A percentile compares a stretch with the other conserved stretches of the same genome.
These are phyloP conservation scores for Pelochelys cantorii DNA, from an alignment of 2,797 vertebrate species.

Conservation along the genomic window DNA sequence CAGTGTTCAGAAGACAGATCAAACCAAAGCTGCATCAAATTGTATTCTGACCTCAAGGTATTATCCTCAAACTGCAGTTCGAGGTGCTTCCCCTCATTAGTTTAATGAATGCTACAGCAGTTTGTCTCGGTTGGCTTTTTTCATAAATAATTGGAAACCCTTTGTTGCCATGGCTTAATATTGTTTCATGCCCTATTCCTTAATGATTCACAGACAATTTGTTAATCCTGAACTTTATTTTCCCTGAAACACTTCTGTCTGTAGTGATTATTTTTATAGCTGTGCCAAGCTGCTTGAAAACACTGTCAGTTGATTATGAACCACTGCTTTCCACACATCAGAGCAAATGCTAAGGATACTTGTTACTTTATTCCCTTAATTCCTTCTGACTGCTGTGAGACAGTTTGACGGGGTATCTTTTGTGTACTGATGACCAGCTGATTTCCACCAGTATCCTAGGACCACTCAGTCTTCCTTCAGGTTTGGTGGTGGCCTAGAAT, in stretches of 20 bases:
- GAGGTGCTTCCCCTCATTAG: slow-evolving; percentile 68
- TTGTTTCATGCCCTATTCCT: slow-evolving; percentile 61
- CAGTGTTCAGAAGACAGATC: slow-evolving; percentile 51
- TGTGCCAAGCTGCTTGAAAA: slow-evolving; percentile 34
- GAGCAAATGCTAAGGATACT: slow-evolving; percentile 37
- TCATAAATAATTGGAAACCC: slow-evolving; percentile 69
- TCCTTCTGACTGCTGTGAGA: neutral
- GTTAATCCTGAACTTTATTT: slow-evolving; percentile 54
- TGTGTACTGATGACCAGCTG: neutral
- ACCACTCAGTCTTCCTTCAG: neutral
- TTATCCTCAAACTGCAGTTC: slow-evolving; percentile 55
- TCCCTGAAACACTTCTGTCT: slow-evolving; percentile 42
- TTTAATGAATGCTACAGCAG: slow-evolving; percentile 65
- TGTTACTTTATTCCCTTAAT: neutral
- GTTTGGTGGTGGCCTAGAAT: neutral
- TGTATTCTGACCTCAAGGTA: slow-evolving; percentile 66
- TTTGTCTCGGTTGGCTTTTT: slow-evolving; percentile 73
- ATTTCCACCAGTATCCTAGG: neutral
- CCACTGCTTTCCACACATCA: slow-evolving; percentile 6
- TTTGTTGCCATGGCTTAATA: slow-evolving; percentile 62
- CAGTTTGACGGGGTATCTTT: slow-evolving; percentile 15
- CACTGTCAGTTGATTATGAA: slow-evolving; percentile 16
- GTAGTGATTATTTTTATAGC: slow-evolving; percentile 43
- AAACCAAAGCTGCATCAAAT: slow-evolving; percentile 60
- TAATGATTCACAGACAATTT: slow-evolving; percentile 66